A percentile compares a stretch with the other conserved stretches of the same genome.
Conservation (phyloP, 2,113 vertebrate species). For the Naja naja region DNA sequence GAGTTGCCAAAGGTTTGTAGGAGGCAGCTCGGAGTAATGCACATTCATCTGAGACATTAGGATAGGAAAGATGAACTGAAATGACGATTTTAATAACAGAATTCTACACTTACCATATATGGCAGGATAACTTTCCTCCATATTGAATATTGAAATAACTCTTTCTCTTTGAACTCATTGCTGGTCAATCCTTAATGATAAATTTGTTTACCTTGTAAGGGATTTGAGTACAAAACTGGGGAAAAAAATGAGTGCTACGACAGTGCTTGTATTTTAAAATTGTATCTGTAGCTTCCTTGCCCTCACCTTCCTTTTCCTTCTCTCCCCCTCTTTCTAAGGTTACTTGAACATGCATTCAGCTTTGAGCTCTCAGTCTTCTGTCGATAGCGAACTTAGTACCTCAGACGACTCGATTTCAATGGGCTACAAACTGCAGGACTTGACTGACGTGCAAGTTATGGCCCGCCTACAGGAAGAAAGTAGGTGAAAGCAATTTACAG, state of each 20-base stretch:
- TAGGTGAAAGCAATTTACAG: conserved; percentile 58
- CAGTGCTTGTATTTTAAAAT: background rate
- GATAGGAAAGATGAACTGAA: background rate
- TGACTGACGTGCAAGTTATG: conserved; percentile 94
- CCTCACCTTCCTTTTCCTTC: background rate
- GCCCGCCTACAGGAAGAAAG: conserved; percentile 90
- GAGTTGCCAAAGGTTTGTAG: background rate
- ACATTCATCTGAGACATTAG: background rate
- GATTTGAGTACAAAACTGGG: background rate
- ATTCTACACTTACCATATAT: background rate
- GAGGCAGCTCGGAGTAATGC: background rate
- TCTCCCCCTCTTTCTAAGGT: conserved; percentile 58
- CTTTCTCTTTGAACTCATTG: background rate
- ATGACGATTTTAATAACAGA: background rate
- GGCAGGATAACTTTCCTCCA: no score
- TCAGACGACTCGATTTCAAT: conserved; percentile 93
- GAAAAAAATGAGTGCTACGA: background rate
- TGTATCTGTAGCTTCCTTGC: background rate
- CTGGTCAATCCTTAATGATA: background rate
- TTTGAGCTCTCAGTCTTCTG: conserved; percentile 89
- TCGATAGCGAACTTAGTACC: conserved; percentile 89
- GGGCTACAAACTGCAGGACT: conserved; percentile 91
- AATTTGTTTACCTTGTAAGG: background rate
- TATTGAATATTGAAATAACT: background rate
- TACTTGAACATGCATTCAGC: conserved; percentile 76